A percentile compares a stretch with the other conserved stretches of the same genome.
Evolutionary conservation across 2,888 invertebrate genomes (phyloP).

Genomic region (Neoitamus cyanurus): DNA sequence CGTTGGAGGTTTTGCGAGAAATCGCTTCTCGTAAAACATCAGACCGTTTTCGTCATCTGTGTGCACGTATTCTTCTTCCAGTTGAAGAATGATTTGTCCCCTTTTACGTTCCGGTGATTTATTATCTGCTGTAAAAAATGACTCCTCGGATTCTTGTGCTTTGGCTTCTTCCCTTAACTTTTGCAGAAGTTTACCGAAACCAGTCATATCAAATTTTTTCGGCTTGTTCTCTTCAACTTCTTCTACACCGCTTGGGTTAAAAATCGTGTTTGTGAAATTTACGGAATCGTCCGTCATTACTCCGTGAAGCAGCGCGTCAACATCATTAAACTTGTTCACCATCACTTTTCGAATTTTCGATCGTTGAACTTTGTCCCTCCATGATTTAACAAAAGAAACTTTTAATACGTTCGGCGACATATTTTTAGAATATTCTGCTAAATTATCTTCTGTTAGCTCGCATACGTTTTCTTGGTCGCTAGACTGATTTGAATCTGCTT

Average conservation of each 20-base stretch:
- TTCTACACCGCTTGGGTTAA: conserved; percentile 51
- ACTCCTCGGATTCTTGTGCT: conserved; percentile 54
- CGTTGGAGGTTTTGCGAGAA: conserved; percentile 59
- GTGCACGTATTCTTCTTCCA: conserved; percentile 81
- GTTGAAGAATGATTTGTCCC: conserved; percentile 62
- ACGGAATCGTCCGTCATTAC: conserved; percentile 60
- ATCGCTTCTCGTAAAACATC: conserved; percentile 75
- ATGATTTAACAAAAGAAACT: conserved; percentile 60
- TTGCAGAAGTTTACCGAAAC: conserved; percentile 57
- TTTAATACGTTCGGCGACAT: conserved; percentile 55
- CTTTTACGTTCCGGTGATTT: conserved; percentile 55
- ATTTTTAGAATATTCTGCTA: conserved; percentile 49
- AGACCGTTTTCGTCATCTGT: conserved; percentile 78
- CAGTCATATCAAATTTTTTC: conserved; percentile 50
- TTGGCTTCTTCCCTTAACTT: conserved; percentile 54
- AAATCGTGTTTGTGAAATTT: conserved; percentile 58
- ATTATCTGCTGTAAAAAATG: conserved; percentile 57
- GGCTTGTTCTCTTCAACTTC: conserved; percentile 47
- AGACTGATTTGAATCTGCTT: conserved; percentile 58
- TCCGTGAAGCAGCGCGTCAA: conserved; percentile 59
- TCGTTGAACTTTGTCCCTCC: conserved; percentile 64
- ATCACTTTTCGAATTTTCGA: conserved; percentile 59
- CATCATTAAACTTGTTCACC: conserved; percentile 58
- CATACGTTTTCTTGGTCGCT: conserved; percentile 52
- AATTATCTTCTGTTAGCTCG: conserved; percentile 54